phyloP scores from a whole-genome alignment of 2,888 invertebrate genomes.

The Proisotoma minuta region DNA sequence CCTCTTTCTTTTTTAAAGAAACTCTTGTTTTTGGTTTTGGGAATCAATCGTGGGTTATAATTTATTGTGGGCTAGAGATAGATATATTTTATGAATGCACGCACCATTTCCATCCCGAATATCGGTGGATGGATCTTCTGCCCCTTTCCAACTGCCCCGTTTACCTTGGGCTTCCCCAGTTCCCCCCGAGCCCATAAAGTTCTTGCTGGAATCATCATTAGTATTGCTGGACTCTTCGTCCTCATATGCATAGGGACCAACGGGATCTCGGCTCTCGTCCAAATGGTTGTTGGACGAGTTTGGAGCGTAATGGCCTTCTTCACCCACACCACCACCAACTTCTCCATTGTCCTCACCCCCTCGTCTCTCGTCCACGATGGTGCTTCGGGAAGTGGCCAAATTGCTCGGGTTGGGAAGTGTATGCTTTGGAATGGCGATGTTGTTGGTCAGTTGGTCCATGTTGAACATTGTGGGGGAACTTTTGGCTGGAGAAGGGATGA shows the following conservation, averaged over 20 bases:
- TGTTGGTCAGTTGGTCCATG: slow-evolving; percentile 48
- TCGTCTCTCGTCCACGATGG: slow-evolving; percentile 37
- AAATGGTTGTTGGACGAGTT: slow-evolving; percentile 44
- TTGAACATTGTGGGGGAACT: slow-evolving; percentile 47
- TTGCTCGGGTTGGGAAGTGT: slow-evolving; percentile 47
- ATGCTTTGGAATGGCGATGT: slow-evolving; percentile 48
- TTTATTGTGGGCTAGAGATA: background rate
- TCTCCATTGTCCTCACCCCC: slow-evolving; percentile 27
- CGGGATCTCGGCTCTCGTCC: slow-evolving; percentile 44
- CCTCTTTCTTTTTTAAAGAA: no score
- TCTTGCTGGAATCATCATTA: slow-evolving; percentile 38
- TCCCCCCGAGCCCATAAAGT: slow-evolving; percentile 32
- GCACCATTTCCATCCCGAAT: slow-evolving; percentile 45
- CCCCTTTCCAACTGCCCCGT: slow-evolving; percentile 46
- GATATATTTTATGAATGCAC: no score
- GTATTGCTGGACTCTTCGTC: slow-evolving; percentile 16
- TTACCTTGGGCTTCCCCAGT: slow-evolving; percentile 45
- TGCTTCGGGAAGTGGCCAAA: slow-evolving; percentile 46
- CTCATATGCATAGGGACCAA: slow-evolving; percentile 39
- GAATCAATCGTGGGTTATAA: no score
- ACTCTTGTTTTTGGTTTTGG: no score
- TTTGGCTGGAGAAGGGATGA: slow-evolving; percentile 47
- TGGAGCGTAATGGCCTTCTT: slow-evolving; percentile 39
- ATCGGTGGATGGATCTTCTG: slow-evolving; percentile 42
- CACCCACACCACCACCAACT: slow-evolving; percentile 19